Base-by-base conservation (phyloP, 2,888 invertebrate genomes). In the Dicyrtoma fusca region DNA sequence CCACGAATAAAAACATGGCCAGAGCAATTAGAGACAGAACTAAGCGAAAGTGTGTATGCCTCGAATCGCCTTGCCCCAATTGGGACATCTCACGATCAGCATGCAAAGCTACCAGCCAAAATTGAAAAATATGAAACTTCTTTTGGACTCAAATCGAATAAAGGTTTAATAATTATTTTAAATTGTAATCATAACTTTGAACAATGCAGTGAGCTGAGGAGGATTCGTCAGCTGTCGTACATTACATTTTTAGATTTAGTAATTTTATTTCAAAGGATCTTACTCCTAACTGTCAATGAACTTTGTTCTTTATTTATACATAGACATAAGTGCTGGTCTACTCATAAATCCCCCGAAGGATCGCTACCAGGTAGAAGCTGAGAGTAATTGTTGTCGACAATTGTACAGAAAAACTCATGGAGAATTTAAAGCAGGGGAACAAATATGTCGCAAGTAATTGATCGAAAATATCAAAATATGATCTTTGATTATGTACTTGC, bases 341-440 rank as follows among this genome's bases (percentile, higher is more conserved):
- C 63, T 80, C 1, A 76, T 86, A 4, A 85, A 84, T 79, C 86
- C 86, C 0, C 81, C 82, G 34, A 84, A 83, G 75, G 80, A 81
- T 13, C 81, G 81, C 4, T 83, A 83, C 64, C 81, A 84, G 75
- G 83, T 84, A 25, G 79, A 83, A 45, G 81, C 81, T 61, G 83
- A 85, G 25, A 82, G 83, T 44, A 82, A 83, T 75, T 79, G 84
- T 34, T 84, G 83, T 11, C 84, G 85, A 75, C 84, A 85, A 11
- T 79, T 85, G 79, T 87, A 87, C 77, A 83, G 81, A 76, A 85
- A 83, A 80, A 85, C 84, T 13, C 86, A 87, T 77, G 83, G 84
- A 61, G 84, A 85, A 81, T 87, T 85, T 77, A 82, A 85, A 76
- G 83, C 85, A 0, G 82, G 83, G 1, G 85, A 86, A 80, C 83